Conservation (phyloP, 30 jellyfish, hydroid and myxozoan genomes). For the Hydra vulgaris region DNA sequence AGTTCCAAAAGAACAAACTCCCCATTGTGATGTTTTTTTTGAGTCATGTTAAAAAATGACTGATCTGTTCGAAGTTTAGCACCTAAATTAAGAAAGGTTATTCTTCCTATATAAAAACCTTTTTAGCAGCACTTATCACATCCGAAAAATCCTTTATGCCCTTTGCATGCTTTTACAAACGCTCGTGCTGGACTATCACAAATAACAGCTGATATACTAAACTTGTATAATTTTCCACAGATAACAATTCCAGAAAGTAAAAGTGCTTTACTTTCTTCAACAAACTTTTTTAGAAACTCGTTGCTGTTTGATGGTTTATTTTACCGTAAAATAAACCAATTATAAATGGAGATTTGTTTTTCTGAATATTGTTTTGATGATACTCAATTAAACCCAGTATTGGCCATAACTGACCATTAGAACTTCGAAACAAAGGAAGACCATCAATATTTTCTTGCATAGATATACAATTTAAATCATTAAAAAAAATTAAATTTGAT, state of each 20-base stretch:
- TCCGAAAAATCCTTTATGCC: background rate
- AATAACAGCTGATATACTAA: background rate
- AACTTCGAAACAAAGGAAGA: background rate
- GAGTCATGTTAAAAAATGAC: background rate
- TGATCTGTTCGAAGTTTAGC: background rate
- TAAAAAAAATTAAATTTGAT: background rate
- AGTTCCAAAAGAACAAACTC: background rate
- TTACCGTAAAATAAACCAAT: background rate
- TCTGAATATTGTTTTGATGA: background rate
- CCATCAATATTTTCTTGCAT: background rate
- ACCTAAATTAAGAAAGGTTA: background rate
- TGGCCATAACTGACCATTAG: background rate
- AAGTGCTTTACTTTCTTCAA: background rate
- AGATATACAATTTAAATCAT: background rate
- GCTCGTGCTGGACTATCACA: background rate
- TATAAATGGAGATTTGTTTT: background rate
- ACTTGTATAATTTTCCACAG: background rate
- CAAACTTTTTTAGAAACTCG: background rate
- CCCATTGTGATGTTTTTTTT: background rate
- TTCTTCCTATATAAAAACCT: background rate
- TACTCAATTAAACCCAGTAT: background rate
- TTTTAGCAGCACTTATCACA: background rate
- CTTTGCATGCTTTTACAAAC: background rate
- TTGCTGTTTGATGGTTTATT: background rate
- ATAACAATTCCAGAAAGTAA: background rate